Conservation (phyloP, 2,888 invertebrate species). For the Pheosia gnoma region DNA sequence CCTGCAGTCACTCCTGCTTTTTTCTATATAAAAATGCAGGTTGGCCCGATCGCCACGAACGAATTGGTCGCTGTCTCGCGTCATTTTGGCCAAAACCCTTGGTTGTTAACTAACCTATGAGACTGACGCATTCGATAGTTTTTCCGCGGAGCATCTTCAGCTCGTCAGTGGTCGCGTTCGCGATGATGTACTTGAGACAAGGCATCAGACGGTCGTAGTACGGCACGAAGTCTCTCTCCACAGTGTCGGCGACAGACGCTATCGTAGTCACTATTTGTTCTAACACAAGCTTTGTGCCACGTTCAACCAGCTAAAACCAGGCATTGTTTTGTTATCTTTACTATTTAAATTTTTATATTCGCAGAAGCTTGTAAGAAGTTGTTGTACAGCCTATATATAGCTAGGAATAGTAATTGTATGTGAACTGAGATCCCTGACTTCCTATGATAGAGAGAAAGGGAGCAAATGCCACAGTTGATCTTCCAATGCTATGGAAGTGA, state of each 20-base stretch:
- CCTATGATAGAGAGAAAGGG: constrained; percentile 66
- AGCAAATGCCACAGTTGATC: constrained; percentile 74
- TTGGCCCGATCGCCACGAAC: not conserved
- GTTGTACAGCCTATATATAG: not conserved
- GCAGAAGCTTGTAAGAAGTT: not conserved
- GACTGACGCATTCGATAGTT: constrained; percentile 99
- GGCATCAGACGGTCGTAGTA: constrained; percentile 98
- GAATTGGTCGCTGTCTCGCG: not conserved
- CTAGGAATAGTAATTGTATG: constrained; percentile 49
- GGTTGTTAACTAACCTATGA: constrained; percentile 90
- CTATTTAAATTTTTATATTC: not conserved
- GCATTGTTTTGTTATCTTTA: not conserved
- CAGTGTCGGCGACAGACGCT: constrained; percentile 99
- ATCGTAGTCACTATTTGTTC: constrained; percentile 99
- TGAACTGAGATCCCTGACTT: constrained; percentile 77
- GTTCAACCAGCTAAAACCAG: constrained; percentile 89
- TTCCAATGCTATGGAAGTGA: constrained; percentile 82
- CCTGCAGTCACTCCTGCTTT: too few relatives aligned
- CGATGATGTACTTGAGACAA: constrained; percentile 98
- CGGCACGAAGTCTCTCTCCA: constrained; percentile 96
- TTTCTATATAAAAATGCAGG: not conserved
- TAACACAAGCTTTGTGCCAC: constrained; percentile 97
- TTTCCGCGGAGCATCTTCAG: constrained; percentile 97
- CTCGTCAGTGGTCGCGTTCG: constrained; percentile 95
- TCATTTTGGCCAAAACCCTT: not conserved